Evolutionary conservation across 2,888 invertebrate species (phyloP).

Genomic region (Lithophane ornitopus): DNA sequence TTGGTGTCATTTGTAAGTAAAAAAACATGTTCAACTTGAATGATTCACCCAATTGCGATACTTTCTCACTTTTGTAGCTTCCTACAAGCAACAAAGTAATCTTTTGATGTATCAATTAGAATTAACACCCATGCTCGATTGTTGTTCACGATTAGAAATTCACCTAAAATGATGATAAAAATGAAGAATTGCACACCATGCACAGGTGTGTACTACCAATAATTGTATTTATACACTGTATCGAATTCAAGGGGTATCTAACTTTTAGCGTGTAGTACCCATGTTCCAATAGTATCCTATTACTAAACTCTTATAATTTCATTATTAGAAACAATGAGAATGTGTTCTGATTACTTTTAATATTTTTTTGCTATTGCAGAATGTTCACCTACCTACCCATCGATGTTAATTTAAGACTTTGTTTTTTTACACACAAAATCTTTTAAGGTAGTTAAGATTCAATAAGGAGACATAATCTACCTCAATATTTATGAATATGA

Average conservation of each 20-base stretch:
- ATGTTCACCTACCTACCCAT: conserved; percentile 41
- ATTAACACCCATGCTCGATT: not conserved
- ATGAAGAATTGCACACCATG: not conserved
- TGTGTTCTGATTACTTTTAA: conserved; percentile 5
- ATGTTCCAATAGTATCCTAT: conserved; percentile 11
- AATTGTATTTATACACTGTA: not conserved
- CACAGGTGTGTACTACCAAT: not conserved
- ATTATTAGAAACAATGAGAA: conserved; percentile 17
- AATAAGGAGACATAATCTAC: conserved; percentile 62
- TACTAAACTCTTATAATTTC: conserved; percentile 23
- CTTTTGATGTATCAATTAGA: not conserved
- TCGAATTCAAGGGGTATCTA: not conserved
- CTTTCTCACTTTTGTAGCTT: no score
- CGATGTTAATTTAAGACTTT: conserved; percentile 57
- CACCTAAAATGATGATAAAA: not conserved
- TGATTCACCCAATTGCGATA: no score
- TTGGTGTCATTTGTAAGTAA: not conserved
- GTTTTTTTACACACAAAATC: conserved; percentile 43
- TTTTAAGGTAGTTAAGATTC: conserved; percentile 47
- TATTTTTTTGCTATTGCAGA: conserved; percentile 39
- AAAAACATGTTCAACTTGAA: no score
- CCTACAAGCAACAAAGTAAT: no score
- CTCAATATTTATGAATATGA: conserved; percentile 63
- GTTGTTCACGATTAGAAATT: not conserved
- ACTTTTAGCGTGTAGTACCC: not conserved